Conservation (phyloP, 2,797 vertebrate species). For the Dicrostonyx torquatus region DNA sequence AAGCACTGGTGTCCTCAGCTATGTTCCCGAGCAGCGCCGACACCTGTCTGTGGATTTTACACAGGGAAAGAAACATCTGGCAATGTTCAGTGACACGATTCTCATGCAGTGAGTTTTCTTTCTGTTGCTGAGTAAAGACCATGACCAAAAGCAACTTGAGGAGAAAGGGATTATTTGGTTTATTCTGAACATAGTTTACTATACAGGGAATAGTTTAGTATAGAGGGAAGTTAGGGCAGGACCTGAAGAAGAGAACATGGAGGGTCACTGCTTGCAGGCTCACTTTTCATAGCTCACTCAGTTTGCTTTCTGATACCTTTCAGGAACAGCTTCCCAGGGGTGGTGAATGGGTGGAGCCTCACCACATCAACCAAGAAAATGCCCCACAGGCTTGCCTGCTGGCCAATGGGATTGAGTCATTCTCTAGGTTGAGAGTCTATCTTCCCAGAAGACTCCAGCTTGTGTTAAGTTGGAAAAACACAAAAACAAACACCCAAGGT, state of each 20-base stretch:
- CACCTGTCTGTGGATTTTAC: neutral
- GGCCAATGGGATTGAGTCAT: neutral
- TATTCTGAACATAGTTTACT: neutral
- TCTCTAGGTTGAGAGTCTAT: neutral
- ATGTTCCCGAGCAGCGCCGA: neutral
- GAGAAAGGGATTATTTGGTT: neutral
- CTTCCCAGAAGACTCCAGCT: neutral
- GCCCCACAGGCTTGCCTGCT: neutral
- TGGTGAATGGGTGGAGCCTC: neutral
- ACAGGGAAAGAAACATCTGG: fast-evolving
- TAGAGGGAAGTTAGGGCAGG: neutral
- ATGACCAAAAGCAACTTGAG: neutral
- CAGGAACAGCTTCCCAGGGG: neutral
- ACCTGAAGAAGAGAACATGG: neutral
- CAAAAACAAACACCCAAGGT: neutral
- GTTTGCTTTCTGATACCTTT: neutral
- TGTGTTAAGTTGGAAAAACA: neutral
- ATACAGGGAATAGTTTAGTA: neutral
- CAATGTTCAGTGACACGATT: neutral
- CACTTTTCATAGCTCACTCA: neutral
- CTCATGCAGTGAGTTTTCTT: neutral
- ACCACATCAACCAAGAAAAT: neutral
- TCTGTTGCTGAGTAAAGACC: neutral
- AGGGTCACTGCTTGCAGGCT: neutral
- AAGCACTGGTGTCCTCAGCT: neutral